phyloP scores from a whole-genome alignment of 92 coral and sea anemone species.

The Virgularia gustaviana region DNA sequence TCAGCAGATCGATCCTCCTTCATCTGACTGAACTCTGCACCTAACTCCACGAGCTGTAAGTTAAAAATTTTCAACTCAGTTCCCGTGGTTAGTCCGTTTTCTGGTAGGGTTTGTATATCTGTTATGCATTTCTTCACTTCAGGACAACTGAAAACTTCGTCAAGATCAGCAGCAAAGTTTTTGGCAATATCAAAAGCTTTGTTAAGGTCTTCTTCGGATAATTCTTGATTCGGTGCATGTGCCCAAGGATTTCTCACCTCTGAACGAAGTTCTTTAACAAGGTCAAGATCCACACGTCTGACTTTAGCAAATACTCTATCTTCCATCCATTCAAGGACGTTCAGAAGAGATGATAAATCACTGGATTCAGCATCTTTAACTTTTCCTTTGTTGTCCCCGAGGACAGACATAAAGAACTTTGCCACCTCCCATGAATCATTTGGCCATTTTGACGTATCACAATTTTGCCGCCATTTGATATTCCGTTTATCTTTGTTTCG shows the following conservation, averaged over 20 bases:
- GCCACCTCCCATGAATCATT: conserved; percentile 41
- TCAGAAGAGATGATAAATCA: conserved; percentile 29
- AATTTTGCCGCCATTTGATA: conserved; percentile 6
- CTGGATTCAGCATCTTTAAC: conserved; percentile 34
- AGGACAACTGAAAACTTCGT: background rate
- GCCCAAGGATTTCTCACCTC: conserved; percentile 44
- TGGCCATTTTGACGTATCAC: conserved; percentile 23
- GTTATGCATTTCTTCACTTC: background rate
- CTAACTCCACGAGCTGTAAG: background rate
- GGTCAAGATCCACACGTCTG: background rate
- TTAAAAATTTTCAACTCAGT: background rate
- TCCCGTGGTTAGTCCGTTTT: conserved; percentile 19
- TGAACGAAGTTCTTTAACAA: conserved; percentile 22
- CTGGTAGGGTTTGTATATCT: background rate
- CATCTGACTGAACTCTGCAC: conserved; percentile 14
- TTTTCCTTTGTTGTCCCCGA: conserved; percentile 25
- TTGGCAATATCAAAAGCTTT: conserved; percentile 12
- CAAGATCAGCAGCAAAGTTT: conserved; percentile 2
- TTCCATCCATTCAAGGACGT: conserved; percentile 35
- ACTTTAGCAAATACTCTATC: background rate
- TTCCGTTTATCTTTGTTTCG: background rate
- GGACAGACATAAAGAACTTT: conserved; percentile 43
- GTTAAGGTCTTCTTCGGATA: conserved; percentile 9
- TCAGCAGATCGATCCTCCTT: too few relatives aligned
- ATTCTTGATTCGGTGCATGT: conserved; percentile 25